Percentiles rank a stretch among this genome's conserved stretches.
Conservation (phyloP, 2,888 invertebrate species). For the Idaea dimidiata region DNA sequence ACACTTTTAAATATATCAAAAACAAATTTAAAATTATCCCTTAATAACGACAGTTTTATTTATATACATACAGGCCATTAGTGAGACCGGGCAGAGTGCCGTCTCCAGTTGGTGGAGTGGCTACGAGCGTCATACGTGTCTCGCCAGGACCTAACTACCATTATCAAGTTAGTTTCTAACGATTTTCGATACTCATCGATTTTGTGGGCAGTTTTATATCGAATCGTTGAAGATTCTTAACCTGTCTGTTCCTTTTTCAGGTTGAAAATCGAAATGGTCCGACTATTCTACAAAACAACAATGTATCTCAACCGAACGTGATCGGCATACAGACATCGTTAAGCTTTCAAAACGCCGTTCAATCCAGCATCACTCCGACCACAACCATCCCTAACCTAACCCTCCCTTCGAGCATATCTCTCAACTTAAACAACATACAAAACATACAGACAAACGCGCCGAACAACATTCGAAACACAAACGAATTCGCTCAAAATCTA, state of each 20-base stretch:
- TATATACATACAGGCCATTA: conserved; percentile 88
- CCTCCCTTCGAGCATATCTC: conserved; percentile 58
- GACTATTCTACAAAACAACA: conserved; percentile 53
- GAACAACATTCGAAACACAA: conserved; percentile 52
- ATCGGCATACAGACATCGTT: conserved; percentile 57
- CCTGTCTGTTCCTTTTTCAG: conserved; percentile 36
- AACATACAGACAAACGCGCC: conserved; percentile 47
- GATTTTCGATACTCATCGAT: conserved; percentile 1
- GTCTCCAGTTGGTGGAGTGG: conserved; percentile 78
- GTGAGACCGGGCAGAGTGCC: conserved; percentile 82
- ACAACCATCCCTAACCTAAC: conserved; percentile 51
- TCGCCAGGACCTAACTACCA: conserved; percentile 85
- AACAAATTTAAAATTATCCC: no score
- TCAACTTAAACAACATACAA: conserved; percentile 53
- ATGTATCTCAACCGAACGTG: conserved; percentile 49
- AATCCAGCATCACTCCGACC: conserved; percentile 49
- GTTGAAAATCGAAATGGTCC: conserved; percentile 68
- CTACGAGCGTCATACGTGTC: conserved; percentile 91
- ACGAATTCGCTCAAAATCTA: conserved; percentile 65
- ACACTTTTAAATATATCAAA: no score
- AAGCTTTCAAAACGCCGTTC: conserved; percentile 46
- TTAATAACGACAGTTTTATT: no score
- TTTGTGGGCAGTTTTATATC: not conserved
- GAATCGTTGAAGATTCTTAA: no score
- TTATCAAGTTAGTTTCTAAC: conserved; percentile 67